Percentiles rank a stretch among this genome's conserved stretches.
phyloP scores from a whole-genome alignment of 2,113 vertebrate genomes.

The Archilochus colubris region DNA sequence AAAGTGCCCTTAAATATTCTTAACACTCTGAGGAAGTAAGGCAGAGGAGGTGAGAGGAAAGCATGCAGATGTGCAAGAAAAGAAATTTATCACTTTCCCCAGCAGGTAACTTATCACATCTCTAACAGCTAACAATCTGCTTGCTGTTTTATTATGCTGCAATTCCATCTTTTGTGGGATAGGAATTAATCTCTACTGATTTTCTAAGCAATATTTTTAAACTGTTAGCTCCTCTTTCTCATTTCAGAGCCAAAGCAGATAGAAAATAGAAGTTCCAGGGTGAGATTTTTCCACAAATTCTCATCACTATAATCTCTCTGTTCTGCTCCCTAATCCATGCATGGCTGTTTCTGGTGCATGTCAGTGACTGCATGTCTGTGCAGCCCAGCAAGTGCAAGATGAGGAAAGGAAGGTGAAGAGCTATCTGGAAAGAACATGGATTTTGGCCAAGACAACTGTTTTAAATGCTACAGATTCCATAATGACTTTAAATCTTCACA shows the following conservation, averaged over 20 bases:
- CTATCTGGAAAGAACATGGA: background rate
- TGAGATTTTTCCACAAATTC: background rate
- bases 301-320: background rate
- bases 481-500: background rate
- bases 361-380: background rate
- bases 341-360: background rate
- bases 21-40: background rate
- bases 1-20: background rate
- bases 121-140: background rate
- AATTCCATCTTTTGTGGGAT: background rate
- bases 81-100: background rate
- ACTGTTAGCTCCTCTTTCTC: background rate
- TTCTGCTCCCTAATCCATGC: background rate
- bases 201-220: background rate
- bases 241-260: background rate
- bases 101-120: background rate
- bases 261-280: background rate
- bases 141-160: background rate
- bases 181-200: background rate
- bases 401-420: background rate
- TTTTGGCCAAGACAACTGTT: background rate
- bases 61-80: background rate
- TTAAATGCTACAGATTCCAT: background rate
- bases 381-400: background rate
- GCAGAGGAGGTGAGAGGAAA: background rate